Base-by-base conservation (phyloP, 2,888 invertebrate species). In the Pollenia angustigena region DNA sequence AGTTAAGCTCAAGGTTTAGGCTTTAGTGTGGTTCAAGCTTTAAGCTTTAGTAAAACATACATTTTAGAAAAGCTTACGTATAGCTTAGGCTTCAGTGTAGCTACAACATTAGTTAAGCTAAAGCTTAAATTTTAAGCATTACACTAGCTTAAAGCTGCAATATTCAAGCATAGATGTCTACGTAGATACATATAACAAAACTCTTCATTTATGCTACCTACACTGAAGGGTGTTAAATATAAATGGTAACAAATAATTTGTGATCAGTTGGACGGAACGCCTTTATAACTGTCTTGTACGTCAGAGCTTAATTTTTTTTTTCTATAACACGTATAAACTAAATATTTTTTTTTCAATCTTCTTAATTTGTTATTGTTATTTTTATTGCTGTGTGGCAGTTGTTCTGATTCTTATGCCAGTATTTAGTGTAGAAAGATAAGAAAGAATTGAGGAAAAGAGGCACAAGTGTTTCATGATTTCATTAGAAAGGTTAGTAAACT, bases 401-500 rank as follows among this genome's bases (percentile, higher is more conserved):
- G 18, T 50, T 50, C 50, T 75, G 12, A 12, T 72, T 81, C 46
- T 81, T 52, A 54, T 81, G 18, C 14, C 6, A 66, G 10, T 68
- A 68, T 79, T 68, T 23, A 68, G 78, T 40, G 78, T 79, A 68
- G 68, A 79, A 79, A 79, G 68, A 78, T 68, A 58, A 68, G 14
- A 68, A 79, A 42, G 32, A 32, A 48, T 58, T 40, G n/a, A 66
- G 66, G 50, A 64, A 69, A 69, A 74, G 74, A 79, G 62, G 68
- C 68, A 75, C 81, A 81, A 78, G 71, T 64, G 69, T 48, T 64
- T 18, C 40, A 48, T 81, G 64, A 56, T 50, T 71, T 16, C 74
- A 66, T 79, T 79, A 68, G 79, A 82, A 82, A 86, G 82, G 83
- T 80, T 80, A 75, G 64, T 79, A 86, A 83, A 76, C 83, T 75